Conservation (phyloP, 2,797 vertebrate genomes). For the Lates japonicus region DNA sequence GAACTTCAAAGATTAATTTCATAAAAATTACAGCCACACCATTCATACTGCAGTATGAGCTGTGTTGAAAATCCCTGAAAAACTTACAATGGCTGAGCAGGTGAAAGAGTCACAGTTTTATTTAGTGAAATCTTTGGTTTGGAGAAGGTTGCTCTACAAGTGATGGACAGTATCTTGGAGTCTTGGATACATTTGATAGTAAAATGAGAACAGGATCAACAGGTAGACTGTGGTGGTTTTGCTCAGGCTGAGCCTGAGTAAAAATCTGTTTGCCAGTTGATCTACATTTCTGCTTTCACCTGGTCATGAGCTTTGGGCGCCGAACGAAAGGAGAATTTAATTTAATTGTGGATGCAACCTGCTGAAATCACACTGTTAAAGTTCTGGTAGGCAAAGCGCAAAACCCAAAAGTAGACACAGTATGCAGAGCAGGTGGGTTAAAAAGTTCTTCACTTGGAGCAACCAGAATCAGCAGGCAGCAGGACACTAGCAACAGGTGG, state of each 20-base stretch:
- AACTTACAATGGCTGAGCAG: background rate
- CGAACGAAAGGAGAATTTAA: background rate
- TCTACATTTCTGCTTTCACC: background rate
- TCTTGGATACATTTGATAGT: background rate
- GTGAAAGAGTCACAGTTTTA: background rate
- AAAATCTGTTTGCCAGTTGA: background rate
- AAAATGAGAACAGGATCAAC: background rate
- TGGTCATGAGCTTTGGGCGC: background rate
- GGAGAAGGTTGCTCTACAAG: background rate
- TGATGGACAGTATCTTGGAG: background rate
- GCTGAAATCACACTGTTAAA: background rate
- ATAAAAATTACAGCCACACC: slow-evolving; percentile 6
- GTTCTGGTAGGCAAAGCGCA: background rate
- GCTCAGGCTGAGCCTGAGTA: background rate
- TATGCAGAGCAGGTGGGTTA: background rate
- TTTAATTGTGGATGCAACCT: background rate
- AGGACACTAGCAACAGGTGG: background rate
- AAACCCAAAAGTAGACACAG: background rate
- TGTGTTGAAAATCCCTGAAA: background rate
- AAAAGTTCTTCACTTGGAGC: background rate
- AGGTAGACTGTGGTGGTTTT: background rate
- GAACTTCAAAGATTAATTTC: slow-evolving; percentile 41
- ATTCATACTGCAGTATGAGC: slow-evolving; percentile 5
- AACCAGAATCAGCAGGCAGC: background rate
- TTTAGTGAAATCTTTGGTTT: background rate